Base-by-base conservation (phyloP, 2,888 invertebrate species). In the Lucinisca nassula region DNA sequence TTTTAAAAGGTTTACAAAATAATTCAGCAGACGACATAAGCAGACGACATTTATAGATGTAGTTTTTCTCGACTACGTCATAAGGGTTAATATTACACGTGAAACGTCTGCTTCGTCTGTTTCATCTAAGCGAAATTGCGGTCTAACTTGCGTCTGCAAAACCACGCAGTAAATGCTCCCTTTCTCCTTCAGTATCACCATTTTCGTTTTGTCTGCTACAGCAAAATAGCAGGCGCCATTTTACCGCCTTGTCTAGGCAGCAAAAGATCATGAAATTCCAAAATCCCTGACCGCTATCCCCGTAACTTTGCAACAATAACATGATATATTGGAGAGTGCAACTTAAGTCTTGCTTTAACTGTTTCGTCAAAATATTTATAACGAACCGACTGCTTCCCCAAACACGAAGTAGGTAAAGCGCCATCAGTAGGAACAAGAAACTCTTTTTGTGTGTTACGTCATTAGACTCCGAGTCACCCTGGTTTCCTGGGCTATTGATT, bases 241-340 rank as follows among this genome's bases (percentile, higher is more conserved):
- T 58, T 24, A 58, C 86, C 17, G 80, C 78, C 21, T 51, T 72
- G 67, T 91, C 91, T 49, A 73, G 79, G 21, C 87, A 75, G 70
- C 89, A 89, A 37, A 90, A 90, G n/a, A 90, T 49, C 0, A 90
- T 27, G 70, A 79, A 90, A 24, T 89, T 87, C 37, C 67, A 89
- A 51, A 90, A 89, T 0, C 85, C 90, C 58, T 89, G 90, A 2
- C 73, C 73, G 51, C 89, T 85, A 70, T 87, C 90, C 0, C 90
- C 90, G n/a, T 85, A 37, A 40, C 87, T 84, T 51, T 90, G 90
- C 24, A 89, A 72, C 6, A 75, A 61, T 10, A 89, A 38, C 2
- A 90, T 67, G 17, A 84, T 61, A 14, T 55, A 37, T 35, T 85
- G 85, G 0, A 75, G 38, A 3, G 35, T n/a, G 10, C 17, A 75